Evolutionary conservation across 2,113 vertebrate genomes (phyloP), one percentile per base, ranked within the genome.

Genomic region (Microcebus tavaratra): DNA sequence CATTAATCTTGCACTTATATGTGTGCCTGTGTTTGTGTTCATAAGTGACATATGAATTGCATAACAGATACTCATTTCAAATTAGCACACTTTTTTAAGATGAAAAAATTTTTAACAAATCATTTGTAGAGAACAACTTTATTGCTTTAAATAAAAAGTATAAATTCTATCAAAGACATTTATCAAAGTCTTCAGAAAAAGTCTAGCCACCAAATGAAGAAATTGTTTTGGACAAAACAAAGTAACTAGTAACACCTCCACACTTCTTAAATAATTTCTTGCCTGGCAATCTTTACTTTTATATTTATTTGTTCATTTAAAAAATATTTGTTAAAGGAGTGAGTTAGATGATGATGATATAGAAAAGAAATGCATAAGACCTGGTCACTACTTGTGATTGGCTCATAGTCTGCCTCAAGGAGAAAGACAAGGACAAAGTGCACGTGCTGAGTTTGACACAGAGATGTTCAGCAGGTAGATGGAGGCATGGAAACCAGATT

Each of bases 171-270:
- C 80, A 36, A 65, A 91, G 88, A 84, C 39, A 82, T 42, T 50
- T 94, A 85, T 80, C 34, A 92, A 53, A 94, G 89, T 53, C 39
- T 80, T 80, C 57, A 80, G 39, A 48, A 61, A 75, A 97, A 73
- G 78, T 80, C 10, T 61, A 55, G 25, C 70, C 5, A 85, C 65
- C 65, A 42, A 88, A 42, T 80, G 27, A 88, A 95, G 55, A 73
- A 91, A 67, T 73, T 39, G 13, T 85, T 95, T 84, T 68, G 14
- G 36, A 72, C 21, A 85, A 86, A 90, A 82, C 50, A 57, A 95
- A 83, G 23, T 88, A 65, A 11, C 29, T 91, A n/a, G 36, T 72
- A 63, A 82, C 4, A 79, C 48, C 55, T 34, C 50, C 45, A 73
- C 12, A 73, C 20, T 73, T 84, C 59, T 57, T 34, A 84, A 88